Evolutionary conservation across 2,797 vertebrate species (phyloP).

Genomic region (Neosilurus mollespiculum): DNA sequence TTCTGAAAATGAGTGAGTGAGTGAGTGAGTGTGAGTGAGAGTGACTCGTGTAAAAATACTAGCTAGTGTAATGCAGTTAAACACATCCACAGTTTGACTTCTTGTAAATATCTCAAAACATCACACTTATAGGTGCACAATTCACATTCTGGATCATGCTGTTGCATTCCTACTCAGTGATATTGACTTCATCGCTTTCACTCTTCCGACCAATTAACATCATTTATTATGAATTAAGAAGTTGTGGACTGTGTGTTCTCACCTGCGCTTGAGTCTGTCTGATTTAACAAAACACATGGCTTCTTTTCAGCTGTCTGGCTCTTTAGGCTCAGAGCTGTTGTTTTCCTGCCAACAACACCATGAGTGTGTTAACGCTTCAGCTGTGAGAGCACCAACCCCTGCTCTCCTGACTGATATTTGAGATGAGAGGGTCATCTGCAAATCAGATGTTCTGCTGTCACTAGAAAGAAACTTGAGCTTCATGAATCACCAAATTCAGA

Average conservation of each 20-base stretch:
- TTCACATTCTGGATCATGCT: too few species aligned
- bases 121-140: neutral
- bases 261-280: neutral
- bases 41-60: neutral
- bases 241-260: neutral
- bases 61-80: neutral
- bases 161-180: neutral
- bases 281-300: too few species aligned
- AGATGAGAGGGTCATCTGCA: constrained; percentile 39
- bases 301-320: neutral
- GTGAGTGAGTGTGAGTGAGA: too few species aligned
- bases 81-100: neutral
- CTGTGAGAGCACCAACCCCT: neutral
- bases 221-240: neutral
- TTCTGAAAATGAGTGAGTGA: too few species aligned
- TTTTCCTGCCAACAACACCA: constrained; percentile 1
- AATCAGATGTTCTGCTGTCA: constrained; percentile 44
- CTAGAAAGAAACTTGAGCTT: constrained; percentile 28
- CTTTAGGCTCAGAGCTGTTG: neutral
- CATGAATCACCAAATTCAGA: constrained; percentile 5
- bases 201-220: neutral
- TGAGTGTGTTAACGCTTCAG: neutral
- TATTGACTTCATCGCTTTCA: neutral
- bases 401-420: constrained; percentile 25
- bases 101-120: neutral